Conservation (phyloP, 2,113 vertebrate species). For the Pungitius pungitius region DNA sequence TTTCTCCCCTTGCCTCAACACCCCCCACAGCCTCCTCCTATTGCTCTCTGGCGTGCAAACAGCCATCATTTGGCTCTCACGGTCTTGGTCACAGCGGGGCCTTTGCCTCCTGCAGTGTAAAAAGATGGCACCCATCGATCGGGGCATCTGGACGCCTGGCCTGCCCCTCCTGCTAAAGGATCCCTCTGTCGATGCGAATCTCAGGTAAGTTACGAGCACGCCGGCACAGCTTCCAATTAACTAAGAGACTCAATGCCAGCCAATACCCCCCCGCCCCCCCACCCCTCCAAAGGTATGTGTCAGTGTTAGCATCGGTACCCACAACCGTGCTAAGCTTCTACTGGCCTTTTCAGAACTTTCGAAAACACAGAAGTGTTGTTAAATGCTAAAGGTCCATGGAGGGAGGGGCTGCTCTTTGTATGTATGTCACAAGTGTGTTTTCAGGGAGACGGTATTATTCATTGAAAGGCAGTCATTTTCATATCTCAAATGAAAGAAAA, state of each 20-base stretch:
- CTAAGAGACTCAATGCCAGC: constrained; percentile 33
- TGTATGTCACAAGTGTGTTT: constrained; percentile 31
- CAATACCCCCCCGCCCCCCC: not conserved
- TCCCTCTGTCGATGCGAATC: constrained; percentile 67
- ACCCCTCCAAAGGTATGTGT: constrained; percentile 19
- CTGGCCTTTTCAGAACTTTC: not conserved
- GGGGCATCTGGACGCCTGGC: constrained; percentile 44
- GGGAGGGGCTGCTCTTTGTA: constrained; percentile 3
- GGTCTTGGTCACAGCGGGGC: constrained; percentile 51
- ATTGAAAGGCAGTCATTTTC: constrained; percentile 25
- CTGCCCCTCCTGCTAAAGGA: constrained; percentile 38
- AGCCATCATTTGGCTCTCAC: constrained; percentile 64
- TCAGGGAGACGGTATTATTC: constrained; percentile 16
- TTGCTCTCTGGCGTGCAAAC: constrained; percentile 56
- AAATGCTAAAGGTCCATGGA: not conserved
- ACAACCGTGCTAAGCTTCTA: not conserved
- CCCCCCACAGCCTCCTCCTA: not conserved
- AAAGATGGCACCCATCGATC: constrained; percentile 70
- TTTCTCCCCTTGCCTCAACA: constrained; percentile 33
- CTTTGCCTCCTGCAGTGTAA: constrained; percentile 57
- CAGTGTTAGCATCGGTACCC: constrained; percentile 23
- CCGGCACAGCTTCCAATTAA: constrained; percentile 59
- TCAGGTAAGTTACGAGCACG: constrained; percentile 63
- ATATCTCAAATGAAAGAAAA: constrained; percentile 6
- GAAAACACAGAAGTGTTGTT: not conserved